Percentiles rank a stretch among this genome's conserved stretches.
Evolutionary conservation across 1,140 invertebrate genomes (phyloP).

Genomic region (honey bee (Apis mellifera)): Amel_HAv3.1 CM009941.2:9899501-9900000

Average conservation of each 20-base stretch:
- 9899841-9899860: slow-evolving; percentile 7
- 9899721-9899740: slow-evolving; percentile 28
- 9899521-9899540: slow-evolving; percentile 46
- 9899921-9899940: slow-evolving; percentile 23
- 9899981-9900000: slow-evolving; percentile 71
- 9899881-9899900: slow-evolving; percentile 39
- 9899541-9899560: background rate
- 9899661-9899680: slow-evolving; percentile 1
- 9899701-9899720: slow-evolving; percentile 18
- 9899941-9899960: slow-evolving; percentile 18
- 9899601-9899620: slow-evolving; percentile 5
- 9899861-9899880: slow-evolving; percentile 37
- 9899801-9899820: slow-evolving; percentile 15
- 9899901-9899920: slow-evolving; percentile 11
- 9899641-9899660: slow-evolving; percentile 8
- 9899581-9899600: slow-evolving; percentile 12
- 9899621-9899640: slow-evolving; percentile 5
- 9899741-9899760: slow-evolving; percentile 61
- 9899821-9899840: slow-evolving; percentile 30
- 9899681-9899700: slow-evolving; percentile 17
- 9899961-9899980: slow-evolving; percentile 46
- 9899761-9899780: slow-evolving; percentile 54
- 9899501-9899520: slow-evolving; percentile 61
- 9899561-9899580: slow-evolving; percentile 25
- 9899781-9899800: slow-evolving; percentile 13